Conservation (phyloP, 1,140 invertebrate species). For the Eciton burchellii region DNA sequence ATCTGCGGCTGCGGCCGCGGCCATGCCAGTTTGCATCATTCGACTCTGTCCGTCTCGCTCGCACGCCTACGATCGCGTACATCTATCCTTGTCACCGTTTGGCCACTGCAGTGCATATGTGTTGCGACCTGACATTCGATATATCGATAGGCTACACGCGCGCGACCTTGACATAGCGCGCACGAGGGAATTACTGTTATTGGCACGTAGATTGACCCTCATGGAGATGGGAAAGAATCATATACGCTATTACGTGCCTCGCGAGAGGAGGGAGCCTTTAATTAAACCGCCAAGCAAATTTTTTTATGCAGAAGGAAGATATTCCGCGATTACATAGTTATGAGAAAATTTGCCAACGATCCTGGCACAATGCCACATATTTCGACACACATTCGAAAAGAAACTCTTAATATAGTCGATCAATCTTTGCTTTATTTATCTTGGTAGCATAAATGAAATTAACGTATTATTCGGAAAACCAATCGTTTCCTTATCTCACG, state of each 20-base stretch:
- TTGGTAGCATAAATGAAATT: no score
- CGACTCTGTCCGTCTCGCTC: neutral
- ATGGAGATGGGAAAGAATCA: neutral
- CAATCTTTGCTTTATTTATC: conserved; percentile 1
- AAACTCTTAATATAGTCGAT: neutral
- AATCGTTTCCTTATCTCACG: no score
- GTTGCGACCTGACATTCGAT: neutral
- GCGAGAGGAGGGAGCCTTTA: neutral
- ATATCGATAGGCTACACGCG: conserved; percentile 52
- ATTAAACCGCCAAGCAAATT: neutral
- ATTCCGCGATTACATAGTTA: neutral
- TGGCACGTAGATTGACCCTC: neutral
- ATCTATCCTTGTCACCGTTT: neutral
- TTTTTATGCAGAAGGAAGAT: neutral
- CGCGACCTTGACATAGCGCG: conserved; percentile 62
- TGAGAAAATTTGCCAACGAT: neutral
- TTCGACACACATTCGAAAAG: neutral
- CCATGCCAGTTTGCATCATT: conserved; percentile 48
- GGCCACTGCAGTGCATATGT: conserved; percentile 23
- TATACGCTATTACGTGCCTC: neutral
- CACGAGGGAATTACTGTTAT: conserved; percentile 16
- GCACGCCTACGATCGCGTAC: neutral
- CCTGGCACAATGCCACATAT: neutral
- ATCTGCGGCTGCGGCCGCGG: neutral
- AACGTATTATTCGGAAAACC: no score